Conservation (phyloP, 2,113 vertebrate species). For the Recurvirostra avosetta region DNA sequence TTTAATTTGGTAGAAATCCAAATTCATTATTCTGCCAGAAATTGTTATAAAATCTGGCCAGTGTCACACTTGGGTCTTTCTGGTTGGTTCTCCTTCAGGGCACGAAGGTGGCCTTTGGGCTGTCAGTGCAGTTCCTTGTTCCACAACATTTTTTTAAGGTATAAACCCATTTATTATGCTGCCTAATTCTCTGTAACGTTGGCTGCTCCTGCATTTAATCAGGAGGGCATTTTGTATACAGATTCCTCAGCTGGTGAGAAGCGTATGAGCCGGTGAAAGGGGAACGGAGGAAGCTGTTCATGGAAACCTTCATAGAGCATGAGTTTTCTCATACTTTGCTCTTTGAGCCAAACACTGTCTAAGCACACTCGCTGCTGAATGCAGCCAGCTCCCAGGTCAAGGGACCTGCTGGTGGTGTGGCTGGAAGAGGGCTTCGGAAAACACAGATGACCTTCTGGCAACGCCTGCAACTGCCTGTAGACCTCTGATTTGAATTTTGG, state of each 20-base stretch:
- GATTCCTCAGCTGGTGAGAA: background rate
- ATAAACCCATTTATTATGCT: background rate
- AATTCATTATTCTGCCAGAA: background rate
- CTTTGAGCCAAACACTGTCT: background rate
- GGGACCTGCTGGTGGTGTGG: background rate
- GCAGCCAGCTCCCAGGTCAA: background rate
- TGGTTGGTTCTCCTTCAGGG: background rate
- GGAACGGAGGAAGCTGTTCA: background rate
- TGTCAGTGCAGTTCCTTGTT: background rate
- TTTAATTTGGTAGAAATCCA: background rate
- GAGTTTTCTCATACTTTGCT: background rate
- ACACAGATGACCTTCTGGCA: background rate
- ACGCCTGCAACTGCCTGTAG: background rate
- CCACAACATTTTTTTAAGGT: background rate
- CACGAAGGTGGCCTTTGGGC: background rate
- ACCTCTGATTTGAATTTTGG: background rate
- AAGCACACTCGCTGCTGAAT: background rate
- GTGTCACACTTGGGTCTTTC: background rate
- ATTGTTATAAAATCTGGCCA: background rate
- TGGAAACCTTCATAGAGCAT: background rate
- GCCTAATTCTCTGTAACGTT: background rate
- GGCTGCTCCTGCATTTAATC: background rate
- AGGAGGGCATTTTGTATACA: background rate
- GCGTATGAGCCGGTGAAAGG: rapidly evolving
- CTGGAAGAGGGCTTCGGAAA: background rate